Evolutionary conservation across 30 jellyfish, hydroid and myxozoan genomes (phyloP), one percentile per base, ranked within the genome.

Genomic region (Cassiopea xamachana): DNA sequence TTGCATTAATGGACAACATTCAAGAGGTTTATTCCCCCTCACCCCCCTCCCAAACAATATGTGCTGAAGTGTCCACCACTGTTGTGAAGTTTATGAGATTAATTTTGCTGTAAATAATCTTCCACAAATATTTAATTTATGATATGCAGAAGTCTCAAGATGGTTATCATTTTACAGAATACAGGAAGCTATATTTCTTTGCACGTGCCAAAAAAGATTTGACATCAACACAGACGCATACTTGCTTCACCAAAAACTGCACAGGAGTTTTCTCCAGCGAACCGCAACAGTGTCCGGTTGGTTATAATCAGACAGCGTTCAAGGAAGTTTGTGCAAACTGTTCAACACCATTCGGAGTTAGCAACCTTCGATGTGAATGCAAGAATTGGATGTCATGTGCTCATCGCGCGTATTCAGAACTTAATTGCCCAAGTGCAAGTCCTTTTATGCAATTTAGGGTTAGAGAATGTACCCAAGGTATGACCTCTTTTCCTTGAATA

Each of bases 331-430:
- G 98, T 79, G 87, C 95, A 18, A 85, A 94, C 4, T 89, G 97
- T 60, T 79, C 97, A 12, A 92, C 94, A 51, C 92, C 94, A 16
- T 85, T 94, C 73, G 98, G 98, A 14, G 73, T 79, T 4, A 67
- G 69, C 46, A 73, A 60, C 15, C 47, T 59, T 59, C 79, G 94
- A 51, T 94, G 98, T 55, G 80, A 82, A 10, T 94, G 98, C 74
- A 82, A 79, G 18, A 46, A 94, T 76, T 94, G 98, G 98, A 94
- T 64, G 96, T 83, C 96, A 45, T 94, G 98, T 59, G 98, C 98
- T 45, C 98, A 94, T 60, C 93, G 98, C 9, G 97, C 71, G 15
- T 94, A 89, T 74, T 80, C 80, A 45, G 82, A 79, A 49, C 89
- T 70, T 15, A 73, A 92, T 5, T 94, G 98, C 71, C 87, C 91